A percentile compares a stretch with the other conserved stretches of the same genome.
phyloP scores from a whole-genome alignment of 1,140 invertebrate species.

The Atta cephalotes region DNA sequence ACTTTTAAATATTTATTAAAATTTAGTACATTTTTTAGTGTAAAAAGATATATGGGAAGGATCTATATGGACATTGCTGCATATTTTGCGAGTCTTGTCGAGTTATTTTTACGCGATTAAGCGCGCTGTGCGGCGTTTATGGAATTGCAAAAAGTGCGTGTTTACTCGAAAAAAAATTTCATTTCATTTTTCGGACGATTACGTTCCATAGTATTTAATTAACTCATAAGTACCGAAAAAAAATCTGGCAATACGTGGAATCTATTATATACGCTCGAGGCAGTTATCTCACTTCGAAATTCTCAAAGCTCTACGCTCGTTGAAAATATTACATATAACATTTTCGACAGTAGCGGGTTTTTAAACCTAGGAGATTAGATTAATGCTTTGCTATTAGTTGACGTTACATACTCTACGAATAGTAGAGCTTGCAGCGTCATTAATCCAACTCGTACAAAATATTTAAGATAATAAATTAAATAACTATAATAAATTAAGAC shows the following conservation, averaged over 20 bases:
- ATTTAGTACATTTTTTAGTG: too few relatives aligned
- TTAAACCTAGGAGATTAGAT: too few relatives aligned
- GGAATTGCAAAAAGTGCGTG: background rate
- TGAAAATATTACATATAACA: background rate
- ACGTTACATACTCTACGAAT: too few relatives aligned
- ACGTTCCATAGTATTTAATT: background rate
- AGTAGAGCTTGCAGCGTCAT: too few relatives aligned
- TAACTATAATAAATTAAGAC: background rate
- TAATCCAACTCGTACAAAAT: too few relatives aligned
- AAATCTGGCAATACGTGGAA: background rate
- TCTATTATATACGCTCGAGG: background rate
- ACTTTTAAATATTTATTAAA: too few relatives aligned
- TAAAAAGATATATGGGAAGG: background rate
- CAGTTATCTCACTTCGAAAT: slow-evolving; percentile 1
- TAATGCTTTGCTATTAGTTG: too few relatives aligned
- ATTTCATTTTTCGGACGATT: background rate
- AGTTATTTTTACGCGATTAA: slow-evolving; percentile 23
- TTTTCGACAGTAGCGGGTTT: too few relatives aligned
- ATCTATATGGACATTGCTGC: background rate
- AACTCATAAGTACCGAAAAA: background rate
- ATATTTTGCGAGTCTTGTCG: background rate
- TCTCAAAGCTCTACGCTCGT: background rate
- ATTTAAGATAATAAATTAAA: background rate
- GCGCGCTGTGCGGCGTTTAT: background rate
- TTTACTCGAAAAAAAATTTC: slow-evolving; percentile 3